Conservation (phyloP, 2,113 vertebrate genomes). For the Trochalopteron elliotii region DNA sequence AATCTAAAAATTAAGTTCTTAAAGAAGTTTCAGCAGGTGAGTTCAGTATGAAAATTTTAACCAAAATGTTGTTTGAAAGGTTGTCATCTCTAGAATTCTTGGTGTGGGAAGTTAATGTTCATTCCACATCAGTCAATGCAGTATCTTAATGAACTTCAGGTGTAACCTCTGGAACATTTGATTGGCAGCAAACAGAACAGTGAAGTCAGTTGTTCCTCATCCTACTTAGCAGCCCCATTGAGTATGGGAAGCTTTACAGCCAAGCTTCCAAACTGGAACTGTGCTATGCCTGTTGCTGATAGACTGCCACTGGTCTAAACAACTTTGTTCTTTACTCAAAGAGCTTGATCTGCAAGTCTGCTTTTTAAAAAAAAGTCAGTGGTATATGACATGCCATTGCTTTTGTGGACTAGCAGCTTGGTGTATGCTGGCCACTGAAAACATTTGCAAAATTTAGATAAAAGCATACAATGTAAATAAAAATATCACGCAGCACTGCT, state of each 20-base stretch:
- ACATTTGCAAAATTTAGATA: background rate
- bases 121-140: rapidly evolving
- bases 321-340: background rate
- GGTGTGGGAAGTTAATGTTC: background rate
- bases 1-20: background rate
- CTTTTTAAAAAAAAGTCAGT: background rate
- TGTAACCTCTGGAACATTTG: background rate
- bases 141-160: background rate
- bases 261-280: background rate
- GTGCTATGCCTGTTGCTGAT: background rate
- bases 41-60: background rate
- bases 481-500: background rate
- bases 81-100: background rate
- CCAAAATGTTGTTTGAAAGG: no score
- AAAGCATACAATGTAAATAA: background rate
- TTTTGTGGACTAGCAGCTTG: background rate
- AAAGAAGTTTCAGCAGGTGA: background rate
- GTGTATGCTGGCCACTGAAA: background rate
- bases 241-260: background rate
- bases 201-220: background rate
- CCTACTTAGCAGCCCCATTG: background rate
- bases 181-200: background rate
- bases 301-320: background rate
- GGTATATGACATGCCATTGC: background rate
- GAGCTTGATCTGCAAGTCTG: background rate